Evolutionary conservation across 2,797 vertebrate species (phyloP), one percentile per base, ranked within the genome.

Genomic region (Syndactyla subalaris): DNA sequence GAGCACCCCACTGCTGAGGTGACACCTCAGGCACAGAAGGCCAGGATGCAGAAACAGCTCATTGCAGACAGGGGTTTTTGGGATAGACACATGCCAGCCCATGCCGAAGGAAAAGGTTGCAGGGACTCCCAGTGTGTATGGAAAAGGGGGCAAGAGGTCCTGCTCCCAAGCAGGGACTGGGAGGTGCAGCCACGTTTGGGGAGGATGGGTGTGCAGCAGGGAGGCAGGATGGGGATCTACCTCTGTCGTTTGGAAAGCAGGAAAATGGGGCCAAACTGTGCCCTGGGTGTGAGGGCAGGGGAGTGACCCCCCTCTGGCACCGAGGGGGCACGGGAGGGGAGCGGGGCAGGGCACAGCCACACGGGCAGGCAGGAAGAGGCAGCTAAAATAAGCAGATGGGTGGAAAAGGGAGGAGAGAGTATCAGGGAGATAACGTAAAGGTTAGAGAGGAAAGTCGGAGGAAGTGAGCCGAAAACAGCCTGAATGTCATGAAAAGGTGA

Each of bases 351-450:
- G 84, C 73, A 68, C 80, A 43, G 62, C 79, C 88, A 12, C 76
- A 43, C 19, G 24, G 32, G 77, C 59, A 1, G 92, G 71, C 94
- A 96, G 96, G 95, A 97, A 96, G 86, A 87, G 36, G 63, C 92
- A 92, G 91, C 95, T 95, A 97, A 97, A 97, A 97, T 85, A 94
- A 95, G 94, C 93, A 46, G 85, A 82, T n/a, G 83, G 93, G 90
- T 95, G 95, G 96, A 91, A 94, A 95, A 95, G 92, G 95, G 94
- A 96, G 96, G 95, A 87, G 95, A 93, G 77, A 78, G 36, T 7
- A 22, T 74, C 63, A 29, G 51, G 65, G 77, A 96, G 96, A 96
- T 96, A 97, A 97, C 77, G 39, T 4, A 94, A 89, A 94, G 93
- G 92, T 95, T 97, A 65, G 90, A 67, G 94, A 88, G 70, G 88